Evolutionary conservation across 2,888 invertebrate species (phyloP), one percentile per base, ranked within the genome.

Genomic region (Acronicta psi): DNA sequence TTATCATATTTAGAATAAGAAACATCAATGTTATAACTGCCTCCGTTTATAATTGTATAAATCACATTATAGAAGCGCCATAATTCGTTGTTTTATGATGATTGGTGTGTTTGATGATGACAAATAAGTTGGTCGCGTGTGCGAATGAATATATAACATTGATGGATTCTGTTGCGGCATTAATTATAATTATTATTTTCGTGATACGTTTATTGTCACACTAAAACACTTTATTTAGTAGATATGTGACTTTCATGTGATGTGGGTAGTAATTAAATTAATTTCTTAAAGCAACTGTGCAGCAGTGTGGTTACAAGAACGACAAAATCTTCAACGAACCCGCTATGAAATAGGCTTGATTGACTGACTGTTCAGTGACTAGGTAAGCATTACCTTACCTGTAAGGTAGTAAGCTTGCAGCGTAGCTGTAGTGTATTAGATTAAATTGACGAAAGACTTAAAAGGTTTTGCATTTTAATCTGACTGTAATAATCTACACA

Each of bases 81-180:
- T 80, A 79, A 81, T 77, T 54, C 50, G 56, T 65, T 73, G 59
- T 45, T 82, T 81, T 82, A 85, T 81, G 77, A 67, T 81, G 72
- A 83, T 83, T 77, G 68, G 69, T 69, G 51, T 65, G 67, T 58
- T 64, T 65, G 52, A 69, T 69, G 71, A 74, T 79, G 81, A 82
- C 79, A 81, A 79, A 80, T 77, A 71, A 76, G 59, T 61, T 60
- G 49, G 67, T 47, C 57, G 56, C 59, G 67, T 73, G 68, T 79
- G 68, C 78, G 77, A 63, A 67, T 68, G 62, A 64, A 54, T 72
- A 68, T 73, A 73, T 79, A 79, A 75, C 77, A 69, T 75, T 78
- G 76, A 82, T 75, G 62, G 66, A 73, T 75, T 66, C 58, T 51
- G 67, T 68, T 75, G 69, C 67, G 69, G 60, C 76, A 75, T 72